Evolutionary conservation across 2,113 vertebrate species (phyloP), one percentile per base, ranked within the genome.

Genomic region (Panthera tigris): DNA sequence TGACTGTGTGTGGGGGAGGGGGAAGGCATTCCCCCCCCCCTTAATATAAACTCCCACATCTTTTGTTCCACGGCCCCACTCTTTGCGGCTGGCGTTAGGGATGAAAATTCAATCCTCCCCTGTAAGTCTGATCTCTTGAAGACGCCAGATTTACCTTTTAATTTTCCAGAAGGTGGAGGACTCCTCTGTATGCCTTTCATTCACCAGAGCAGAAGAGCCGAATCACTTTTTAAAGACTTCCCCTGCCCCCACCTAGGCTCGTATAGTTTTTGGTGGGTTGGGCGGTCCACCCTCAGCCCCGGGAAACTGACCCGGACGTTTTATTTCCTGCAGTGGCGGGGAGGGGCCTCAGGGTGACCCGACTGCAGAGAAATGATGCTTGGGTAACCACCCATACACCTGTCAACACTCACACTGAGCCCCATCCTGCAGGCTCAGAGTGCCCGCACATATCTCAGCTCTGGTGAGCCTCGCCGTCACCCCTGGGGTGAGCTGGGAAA

Each of bases 311-410:
- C 15, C 9, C 31, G 25, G 63, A 10, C 10, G 5, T 4, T 61
- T 14, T 14, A 13, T 4, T 13, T 50, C 9, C 69, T 81, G 61
- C n/a, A 65, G 29, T 19, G 29, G 14, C 36, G n/a, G 36, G 36
- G 73, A 29, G 27, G 41, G 6, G 23, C 25, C 0, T 11, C 2
- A 21, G 6, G 65, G 57, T 0, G 0, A 27, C 27, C 41, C 31
- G 1, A 16, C 7, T 39, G 31, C 68, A 18, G 1, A 45, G 55
- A 52, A 48, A 81, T 48, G n/a, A 41, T 14, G 31, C 55, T 4
- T 23, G 52, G 31, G 63, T 7, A 19, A 4, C 27, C 33, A 36
- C 31, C 68, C 61, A 15, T 0, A 7, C 9, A 0, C 10, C 33
- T 36, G 41, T 4, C 8, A 14, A 13, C 52, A 10, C n/a, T 27